Base-by-base conservation (phyloP, 1,140 invertebrate species). In the Camponotus vicinus region DNA sequence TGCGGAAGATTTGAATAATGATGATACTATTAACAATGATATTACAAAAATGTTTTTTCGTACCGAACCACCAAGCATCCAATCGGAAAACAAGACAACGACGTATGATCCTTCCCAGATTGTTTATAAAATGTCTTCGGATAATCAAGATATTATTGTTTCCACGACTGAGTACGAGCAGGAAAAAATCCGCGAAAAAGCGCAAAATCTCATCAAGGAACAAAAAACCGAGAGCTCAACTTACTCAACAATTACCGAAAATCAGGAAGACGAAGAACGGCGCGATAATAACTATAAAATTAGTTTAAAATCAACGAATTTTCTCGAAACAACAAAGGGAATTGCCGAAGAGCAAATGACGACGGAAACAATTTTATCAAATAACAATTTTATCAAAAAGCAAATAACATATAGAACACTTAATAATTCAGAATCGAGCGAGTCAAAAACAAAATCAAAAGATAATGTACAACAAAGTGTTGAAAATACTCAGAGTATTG, bases 11-110 rank as follows among this genome's bases (percentile, higher is more conserved):
- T 52, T 5, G 5, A 83, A 27, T 21, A 75, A 18, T 3, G 18
- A 75, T 45, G 15, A 45, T 8, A 40, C 1, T 45, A 6, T 45
- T 21, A 15, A 52, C 15, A 57, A 52, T 3, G 15, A 55, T 1
- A 8, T 11, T 1, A 13, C 42, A 13, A 57, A 63, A 2, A 45
- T 9, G 45, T 79, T 87, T 87, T 87, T 89, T 87, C 85, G 15
- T 32, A 7, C 21, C 11, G 45, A 63, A 40, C 0, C 37, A 57
- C 3, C 77, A 70, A 9, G 59, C 1, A 2, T 21, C 0, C 13
- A 64, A 8, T 21, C 55, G 6, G 18, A 49, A 11, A 13, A 59
- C 7, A 9, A 87, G 69, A 18, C 40, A 37, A 3, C 67, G 3
- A 2, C 75, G 75, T 55, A n/a, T 45, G 15, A 66, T 85, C 21